Conservation (phyloP, 2,888 invertebrate genomes). For the Aporophyla lueneburgensis region DNA sequence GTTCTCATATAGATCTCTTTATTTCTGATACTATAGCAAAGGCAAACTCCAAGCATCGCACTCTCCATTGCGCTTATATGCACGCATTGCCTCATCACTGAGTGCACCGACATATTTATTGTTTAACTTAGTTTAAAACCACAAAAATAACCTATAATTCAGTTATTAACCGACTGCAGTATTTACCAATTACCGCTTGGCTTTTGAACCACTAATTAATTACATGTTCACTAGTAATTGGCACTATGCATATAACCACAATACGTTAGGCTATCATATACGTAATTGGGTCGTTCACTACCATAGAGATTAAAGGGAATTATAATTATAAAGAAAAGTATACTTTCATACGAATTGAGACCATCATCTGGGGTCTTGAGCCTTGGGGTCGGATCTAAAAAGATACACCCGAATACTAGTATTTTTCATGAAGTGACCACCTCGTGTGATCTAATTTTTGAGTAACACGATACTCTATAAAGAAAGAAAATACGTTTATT, state of each 20-base stretch:
- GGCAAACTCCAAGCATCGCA: no score
- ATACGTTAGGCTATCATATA: neutral
- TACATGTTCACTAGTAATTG: constrained; percentile 4
- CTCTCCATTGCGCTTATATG: no score
- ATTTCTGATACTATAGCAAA: no score
- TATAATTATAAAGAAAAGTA: neutral
- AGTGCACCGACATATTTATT: neutral
- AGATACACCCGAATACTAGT: neutral
- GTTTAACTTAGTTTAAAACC: no score
- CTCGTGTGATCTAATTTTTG: no score
- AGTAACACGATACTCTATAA: no score
- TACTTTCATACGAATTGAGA: neutral
- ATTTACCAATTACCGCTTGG: neutral
- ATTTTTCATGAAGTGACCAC: neutral
- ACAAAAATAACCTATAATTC: neutral
- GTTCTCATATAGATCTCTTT: no score
- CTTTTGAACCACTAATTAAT: constrained; percentile 27
- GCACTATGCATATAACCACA: neutral
- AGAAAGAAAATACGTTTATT: no score
- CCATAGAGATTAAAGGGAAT: no score
- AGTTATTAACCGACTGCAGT: neutral
- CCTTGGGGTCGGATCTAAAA: neutral
- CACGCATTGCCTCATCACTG: no score
- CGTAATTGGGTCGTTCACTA: constrained; percentile 16
- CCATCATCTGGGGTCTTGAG: neutral